phyloP scores from a whole-genome alignment of 2,113 vertebrate genomes.

The Sander lucioperca region DNA sequence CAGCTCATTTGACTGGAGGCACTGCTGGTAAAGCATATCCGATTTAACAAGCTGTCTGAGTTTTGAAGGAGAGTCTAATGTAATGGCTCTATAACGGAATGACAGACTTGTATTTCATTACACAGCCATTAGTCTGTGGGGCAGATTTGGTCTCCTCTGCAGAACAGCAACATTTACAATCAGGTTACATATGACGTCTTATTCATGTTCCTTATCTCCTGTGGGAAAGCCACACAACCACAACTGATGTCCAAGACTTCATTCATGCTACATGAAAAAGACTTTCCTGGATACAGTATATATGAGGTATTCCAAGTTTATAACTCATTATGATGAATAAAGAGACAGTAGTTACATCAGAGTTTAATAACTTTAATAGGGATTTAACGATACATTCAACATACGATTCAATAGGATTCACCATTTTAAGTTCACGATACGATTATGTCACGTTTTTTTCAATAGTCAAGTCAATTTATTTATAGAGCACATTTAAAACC shows the following conservation, averaged over 20 bases:
- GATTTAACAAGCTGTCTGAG: constrained; percentile 63
- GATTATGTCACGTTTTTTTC: too few relatives aligned
- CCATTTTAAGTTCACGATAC: too few relatives aligned
- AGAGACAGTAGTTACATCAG: neutral
- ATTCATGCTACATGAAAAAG: neutral
- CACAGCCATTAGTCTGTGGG: constrained; percentile 47
- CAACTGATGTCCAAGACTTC: neutral
- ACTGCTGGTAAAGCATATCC: constrained; percentile 41
- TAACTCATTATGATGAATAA: neutral
- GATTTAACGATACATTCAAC: too few relatives aligned
- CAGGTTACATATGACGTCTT: constrained; percentile 22
- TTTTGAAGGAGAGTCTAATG: constrained; percentile 57
- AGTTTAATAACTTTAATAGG: neutral
- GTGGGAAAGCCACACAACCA: constrained; percentile 1
- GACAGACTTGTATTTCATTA: constrained; percentile 61
- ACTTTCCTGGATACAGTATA: neutral
- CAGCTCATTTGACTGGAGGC: constrained; percentile 41
- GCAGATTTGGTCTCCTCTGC: constrained; percentile 25
- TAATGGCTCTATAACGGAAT: constrained; percentile 39
- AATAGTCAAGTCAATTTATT: too few relatives aligned
- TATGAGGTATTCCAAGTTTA: neutral
- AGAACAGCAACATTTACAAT: constrained; percentile 47
- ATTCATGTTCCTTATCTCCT: neutral
- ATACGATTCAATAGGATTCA: too few relatives aligned
- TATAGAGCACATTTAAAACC: too few relatives aligned